Evolutionary conservation across 2,113 vertebrate species (phyloP).

Genomic region (Eurypyga helias): DNA sequence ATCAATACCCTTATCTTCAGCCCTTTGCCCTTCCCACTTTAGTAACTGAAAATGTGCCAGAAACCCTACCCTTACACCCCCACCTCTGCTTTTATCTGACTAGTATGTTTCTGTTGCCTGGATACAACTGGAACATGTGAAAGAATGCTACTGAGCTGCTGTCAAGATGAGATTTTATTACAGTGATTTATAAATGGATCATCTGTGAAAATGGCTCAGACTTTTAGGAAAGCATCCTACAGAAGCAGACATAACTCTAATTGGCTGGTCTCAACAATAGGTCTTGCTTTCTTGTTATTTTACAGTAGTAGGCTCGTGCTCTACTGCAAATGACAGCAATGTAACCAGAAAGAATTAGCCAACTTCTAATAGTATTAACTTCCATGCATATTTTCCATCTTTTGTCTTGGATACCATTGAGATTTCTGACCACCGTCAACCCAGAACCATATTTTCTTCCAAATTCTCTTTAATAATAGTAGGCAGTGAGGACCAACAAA

Average conservation of each 20-base stretch:
- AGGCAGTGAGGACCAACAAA: not conserved
- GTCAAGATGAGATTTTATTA: conserved; percentile 58
- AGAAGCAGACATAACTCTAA: not conserved
- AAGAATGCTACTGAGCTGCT: conserved; percentile 43
- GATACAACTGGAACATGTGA: conserved; percentile 42
- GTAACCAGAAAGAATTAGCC: conserved; percentile 9
- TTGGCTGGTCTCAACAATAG: conserved; percentile 7
- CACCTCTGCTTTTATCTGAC: conserved; percentile 32
- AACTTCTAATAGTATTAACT: not conserved
- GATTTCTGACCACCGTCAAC: not conserved
- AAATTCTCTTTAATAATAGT: not conserved
- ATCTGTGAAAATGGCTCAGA: conserved; percentile 55
- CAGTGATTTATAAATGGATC: conserved; percentile 62
- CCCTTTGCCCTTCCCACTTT: not conserved
- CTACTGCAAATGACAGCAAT: conserved; percentile 7
- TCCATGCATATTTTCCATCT: not conserved
- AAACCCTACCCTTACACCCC: not conserved
- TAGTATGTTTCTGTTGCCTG: conserved; percentile 61
- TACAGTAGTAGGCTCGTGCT: not conserved
- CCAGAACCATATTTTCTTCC: not conserved
- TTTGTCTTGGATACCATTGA: not conserved
- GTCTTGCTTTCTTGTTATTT: conserved; percentile 5
- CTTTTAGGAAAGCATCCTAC: conserved; percentile 19
- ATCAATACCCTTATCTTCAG: not conserved
- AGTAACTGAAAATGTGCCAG: not conserved